Evolutionary conservation across 1,140 invertebrate genomes (phyloP).

Genomic region (Trinorchestia longiramus): DNA sequence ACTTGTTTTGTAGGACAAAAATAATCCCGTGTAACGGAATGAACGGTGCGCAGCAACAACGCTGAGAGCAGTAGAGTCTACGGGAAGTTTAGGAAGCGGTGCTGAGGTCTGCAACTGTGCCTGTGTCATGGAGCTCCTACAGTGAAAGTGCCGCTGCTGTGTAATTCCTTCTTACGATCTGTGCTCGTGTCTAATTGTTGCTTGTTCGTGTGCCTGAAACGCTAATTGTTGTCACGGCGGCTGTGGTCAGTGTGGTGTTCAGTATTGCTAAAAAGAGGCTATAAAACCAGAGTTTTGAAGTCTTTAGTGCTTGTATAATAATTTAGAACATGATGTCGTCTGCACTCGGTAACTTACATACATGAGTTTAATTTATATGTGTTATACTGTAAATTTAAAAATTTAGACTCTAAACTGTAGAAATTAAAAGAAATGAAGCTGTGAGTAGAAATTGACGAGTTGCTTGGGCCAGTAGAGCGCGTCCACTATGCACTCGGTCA

Average conservation of each 20-base stretch:
- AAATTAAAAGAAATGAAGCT: not conserved
- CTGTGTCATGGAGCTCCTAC: not conserved
- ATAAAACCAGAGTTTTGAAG: not conserved
- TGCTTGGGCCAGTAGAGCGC: not conserved
- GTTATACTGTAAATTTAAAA: no score
- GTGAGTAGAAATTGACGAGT: not conserved
- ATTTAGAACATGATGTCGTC: no score
- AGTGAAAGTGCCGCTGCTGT: not conserved
- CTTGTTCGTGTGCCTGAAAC: not conserved
- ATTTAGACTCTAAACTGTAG: no score
- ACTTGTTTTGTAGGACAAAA: not conserved
- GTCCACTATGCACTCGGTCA: not conserved
- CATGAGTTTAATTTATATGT: not conserved
- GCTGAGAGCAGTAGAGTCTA: not conserved
- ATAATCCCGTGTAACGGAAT: not conserved
- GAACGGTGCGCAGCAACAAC: not conserved
- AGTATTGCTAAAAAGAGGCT: not conserved
- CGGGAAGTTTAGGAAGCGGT: not conserved
- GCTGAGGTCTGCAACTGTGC: not conserved
- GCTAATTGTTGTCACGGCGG: not conserved
- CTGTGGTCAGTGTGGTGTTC: not conserved
- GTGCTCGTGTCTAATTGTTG: not conserved
- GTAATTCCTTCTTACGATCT: not conserved
- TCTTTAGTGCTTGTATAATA: no score
- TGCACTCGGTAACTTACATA: not conserved